A percentile compares a stretch with the other conserved stretches of the same genome.
phyloP scores from a whole-genome alignment of 1,140 invertebrate species.

The Leptinotarsa undecemlineata region DNA sequence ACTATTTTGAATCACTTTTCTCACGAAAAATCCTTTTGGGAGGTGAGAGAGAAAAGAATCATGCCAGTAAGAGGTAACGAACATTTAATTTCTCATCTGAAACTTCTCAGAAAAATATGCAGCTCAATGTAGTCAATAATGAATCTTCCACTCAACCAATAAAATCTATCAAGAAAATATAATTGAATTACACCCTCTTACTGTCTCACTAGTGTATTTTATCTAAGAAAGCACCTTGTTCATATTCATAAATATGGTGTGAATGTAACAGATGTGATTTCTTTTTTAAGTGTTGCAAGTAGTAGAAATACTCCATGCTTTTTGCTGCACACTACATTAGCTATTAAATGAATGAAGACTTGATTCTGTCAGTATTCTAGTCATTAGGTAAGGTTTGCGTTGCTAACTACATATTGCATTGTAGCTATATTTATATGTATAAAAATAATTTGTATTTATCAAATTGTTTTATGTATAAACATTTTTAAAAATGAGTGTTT shows the following conservation, averaged over 20 bases:
- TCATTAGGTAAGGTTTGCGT: conserved; percentile 51
- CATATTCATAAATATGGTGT: conserved; percentile 10
- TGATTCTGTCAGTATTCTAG: conserved; percentile 56
- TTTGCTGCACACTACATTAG: conserved; percentile 39
- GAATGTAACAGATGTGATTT: conserved; percentile 35
- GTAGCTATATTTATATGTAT: conserved; percentile 45
- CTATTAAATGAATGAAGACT: conserved; percentile 50
- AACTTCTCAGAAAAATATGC: too few species aligned
- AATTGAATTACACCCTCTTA: too few species aligned
- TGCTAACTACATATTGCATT: conserved; percentile 49
- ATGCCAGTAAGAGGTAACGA: too few species aligned
- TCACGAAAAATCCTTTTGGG: not conserved
- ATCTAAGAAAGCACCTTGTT: not conserved
- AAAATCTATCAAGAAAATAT: too few species aligned
- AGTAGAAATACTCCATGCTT: conserved; percentile 24
- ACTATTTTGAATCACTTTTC: conserved; percentile 6
- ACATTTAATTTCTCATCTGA: too few species aligned
- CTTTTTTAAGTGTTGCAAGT: not conserved
- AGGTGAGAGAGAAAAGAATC: not conserved
- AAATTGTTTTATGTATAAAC: conserved; percentile 50
- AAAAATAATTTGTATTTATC: conserved; percentile 50
- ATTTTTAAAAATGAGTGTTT: not conserved
- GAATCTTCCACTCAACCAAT: too few species aligned
- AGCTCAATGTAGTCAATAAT: too few species aligned
- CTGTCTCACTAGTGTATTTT: not conserved